Evolutionary conservation across 2,888 invertebrate species (phyloP).

Genomic region (Diaperis boleti): DNA sequence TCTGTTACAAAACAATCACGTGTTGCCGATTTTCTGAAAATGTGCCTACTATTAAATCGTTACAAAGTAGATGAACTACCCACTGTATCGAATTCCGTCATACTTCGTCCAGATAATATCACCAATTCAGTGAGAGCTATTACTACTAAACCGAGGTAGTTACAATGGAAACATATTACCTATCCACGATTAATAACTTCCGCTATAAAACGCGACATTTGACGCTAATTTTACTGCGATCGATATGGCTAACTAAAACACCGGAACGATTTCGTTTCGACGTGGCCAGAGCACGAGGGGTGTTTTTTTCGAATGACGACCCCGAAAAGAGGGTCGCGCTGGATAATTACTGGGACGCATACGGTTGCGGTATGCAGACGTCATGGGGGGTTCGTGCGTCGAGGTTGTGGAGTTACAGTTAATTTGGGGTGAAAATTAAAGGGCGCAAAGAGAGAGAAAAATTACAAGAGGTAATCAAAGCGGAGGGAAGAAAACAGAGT

Average conservation of each 20-base stretch:
- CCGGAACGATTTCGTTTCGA: constrained; percentile 23
- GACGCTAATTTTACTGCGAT: constrained; percentile 33
- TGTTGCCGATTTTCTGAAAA: no score
- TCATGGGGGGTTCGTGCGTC: no score
- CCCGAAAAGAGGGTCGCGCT: not conserved
- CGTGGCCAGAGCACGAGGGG: constrained; percentile 4
- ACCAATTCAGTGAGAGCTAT: not conserved
- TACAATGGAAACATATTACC: constrained; percentile 22
- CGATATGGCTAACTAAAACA: constrained; percentile 20
- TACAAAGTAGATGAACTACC: no score
- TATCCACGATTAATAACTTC: constrained; percentile 31
- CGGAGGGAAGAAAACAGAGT: no score
- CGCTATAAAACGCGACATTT: constrained; percentile 33
- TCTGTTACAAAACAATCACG: not conserved
- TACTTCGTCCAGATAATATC: not conserved
- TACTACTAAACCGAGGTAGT: constrained; percentile 5
- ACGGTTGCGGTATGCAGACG: not conserved
- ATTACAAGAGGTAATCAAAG: no score
- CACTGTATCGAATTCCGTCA: no score
- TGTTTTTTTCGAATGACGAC: constrained; percentile 1
- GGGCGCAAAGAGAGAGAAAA: no score
- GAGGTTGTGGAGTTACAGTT: no score
- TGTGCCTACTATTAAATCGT: no score
- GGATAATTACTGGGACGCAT: not conserved
- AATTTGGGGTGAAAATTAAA: no score